These are phyloP conservation scores for Pygmarrhopalites habei DNA, from an alignment of 1,140 invertebrate species.

Conservation along the genomic window DNA sequence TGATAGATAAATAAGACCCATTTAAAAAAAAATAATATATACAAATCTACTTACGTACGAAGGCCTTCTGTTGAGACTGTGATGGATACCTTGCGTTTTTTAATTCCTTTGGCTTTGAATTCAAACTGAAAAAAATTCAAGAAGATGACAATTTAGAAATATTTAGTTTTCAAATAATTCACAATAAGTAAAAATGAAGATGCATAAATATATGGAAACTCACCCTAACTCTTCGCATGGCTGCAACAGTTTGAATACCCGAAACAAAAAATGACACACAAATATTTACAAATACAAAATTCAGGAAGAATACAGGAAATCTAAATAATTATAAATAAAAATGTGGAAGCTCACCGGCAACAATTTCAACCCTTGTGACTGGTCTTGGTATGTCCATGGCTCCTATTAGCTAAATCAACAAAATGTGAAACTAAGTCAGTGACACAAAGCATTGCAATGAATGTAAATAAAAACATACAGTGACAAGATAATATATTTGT, in stretches of 20 bases:
- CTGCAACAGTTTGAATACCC: too few relatives aligned
- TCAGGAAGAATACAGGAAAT: too few relatives aligned
- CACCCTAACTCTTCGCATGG: conserved; percentile 87
- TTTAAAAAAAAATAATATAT: too few relatives aligned
- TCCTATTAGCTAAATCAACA: conserved; percentile 84
- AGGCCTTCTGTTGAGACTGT: conserved; percentile 92
- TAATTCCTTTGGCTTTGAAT: conserved; percentile 93
- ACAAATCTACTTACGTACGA: conserved; percentile 60
- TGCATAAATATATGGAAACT: not conserved
- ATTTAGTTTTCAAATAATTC: conserved; percentile 25
- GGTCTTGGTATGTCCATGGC: conserved; percentile 92
- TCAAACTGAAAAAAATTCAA: conserved; percentile 95
- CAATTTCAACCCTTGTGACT: conserved; percentile 91
- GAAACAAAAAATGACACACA: too few relatives aligned
- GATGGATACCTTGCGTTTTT: conserved; percentile 94
- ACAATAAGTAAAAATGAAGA: conserved; percentile 15
- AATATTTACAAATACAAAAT: too few relatives aligned
- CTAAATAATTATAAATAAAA: too few relatives aligned
- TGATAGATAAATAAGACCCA: too few relatives aligned
- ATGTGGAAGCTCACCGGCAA: too few relatives aligned
- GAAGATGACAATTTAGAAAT: conserved; percentile 45
- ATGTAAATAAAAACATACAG: too few relatives aligned
- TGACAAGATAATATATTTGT: not conserved
- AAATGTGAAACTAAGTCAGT: conserved; percentile 17
- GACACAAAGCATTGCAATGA: not conserved